Percentiles rank a stretch among this genome's conserved stretches.
Conservation (phyloP, 2,888 invertebrate genomes). For the Heteropelma amictum region DNA sequence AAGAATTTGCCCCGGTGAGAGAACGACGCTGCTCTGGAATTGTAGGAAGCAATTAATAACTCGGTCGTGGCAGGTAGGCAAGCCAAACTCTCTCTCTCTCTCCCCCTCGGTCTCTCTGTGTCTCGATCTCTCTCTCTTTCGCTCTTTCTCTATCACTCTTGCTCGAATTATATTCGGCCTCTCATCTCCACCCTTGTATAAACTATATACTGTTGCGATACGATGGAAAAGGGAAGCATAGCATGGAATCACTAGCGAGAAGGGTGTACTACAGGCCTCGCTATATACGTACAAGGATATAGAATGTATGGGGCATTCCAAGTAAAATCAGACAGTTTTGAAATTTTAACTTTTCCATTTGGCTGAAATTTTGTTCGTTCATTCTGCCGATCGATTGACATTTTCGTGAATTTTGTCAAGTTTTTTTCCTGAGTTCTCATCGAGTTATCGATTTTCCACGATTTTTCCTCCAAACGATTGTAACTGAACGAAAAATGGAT, state of each 20-base stretch:
- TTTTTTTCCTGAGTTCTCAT: too few species aligned
- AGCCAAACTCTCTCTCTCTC: conserved; percentile 44
- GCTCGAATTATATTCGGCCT: too few species aligned
- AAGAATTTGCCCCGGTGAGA: conserved; percentile 64
- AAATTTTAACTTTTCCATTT: too few species aligned
- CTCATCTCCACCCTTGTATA: conserved; percentile 1
- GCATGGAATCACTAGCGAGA: conserved; percentile 49
- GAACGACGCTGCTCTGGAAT: conserved; percentile 66
- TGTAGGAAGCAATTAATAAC: conserved; percentile 77
- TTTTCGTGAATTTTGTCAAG: too few species aligned
- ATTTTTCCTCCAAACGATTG: too few species aligned
- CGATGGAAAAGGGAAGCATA: conserved; percentile 44
- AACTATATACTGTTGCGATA: conserved; percentile 32
- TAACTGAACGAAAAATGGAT: too few species aligned
- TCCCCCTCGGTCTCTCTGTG: conserved; percentile 17
- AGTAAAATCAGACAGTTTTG: too few species aligned
- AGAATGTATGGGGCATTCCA: too few species aligned
- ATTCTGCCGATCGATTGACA: too few species aligned
- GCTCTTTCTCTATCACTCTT: not conserved
- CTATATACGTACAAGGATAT: conserved; percentile 11
- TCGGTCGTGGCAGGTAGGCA: conserved; percentile 74
- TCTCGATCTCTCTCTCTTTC: conserved; percentile 8
- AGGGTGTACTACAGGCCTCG: conserved; percentile 50
- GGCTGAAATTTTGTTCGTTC: too few species aligned
- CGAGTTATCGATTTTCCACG: too few species aligned